A percentile compares a stretch with the other conserved stretches of the same genome.
Conservation (phyloP, 2,888 invertebrate genomes). For the Auanema sp. region DNA sequence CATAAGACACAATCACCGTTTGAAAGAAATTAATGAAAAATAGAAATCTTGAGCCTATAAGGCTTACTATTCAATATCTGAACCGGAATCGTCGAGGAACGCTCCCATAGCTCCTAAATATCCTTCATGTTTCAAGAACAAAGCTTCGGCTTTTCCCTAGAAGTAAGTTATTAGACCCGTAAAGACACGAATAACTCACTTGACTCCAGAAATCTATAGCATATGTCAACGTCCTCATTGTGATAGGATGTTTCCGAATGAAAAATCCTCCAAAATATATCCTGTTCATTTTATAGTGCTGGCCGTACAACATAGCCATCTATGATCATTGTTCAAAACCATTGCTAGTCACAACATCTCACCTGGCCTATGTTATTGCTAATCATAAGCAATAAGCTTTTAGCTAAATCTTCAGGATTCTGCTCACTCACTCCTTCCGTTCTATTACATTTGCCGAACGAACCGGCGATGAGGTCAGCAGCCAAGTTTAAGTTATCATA, state of each 20-base stretch:
- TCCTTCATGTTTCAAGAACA: slow-evolving; percentile 76
- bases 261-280: slow-evolving; percentile 78
- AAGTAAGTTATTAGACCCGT: slow-evolving; percentile 5
- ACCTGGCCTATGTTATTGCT: slow-evolving; percentile 75
- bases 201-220: slow-evolving; percentile 76
- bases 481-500: slow-evolving; percentile 68
- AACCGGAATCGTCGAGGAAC: slow-evolving; percentile 67
- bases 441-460: slow-evolving; percentile 70
- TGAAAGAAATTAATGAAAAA: too few relatives aligned
- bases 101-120: slow-evolving; percentile 77
- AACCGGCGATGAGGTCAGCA: slow-evolving; percentile 75
- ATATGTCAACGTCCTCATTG: slow-evolving; percentile 75
- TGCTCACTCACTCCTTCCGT: background rate
- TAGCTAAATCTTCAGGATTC: slow-evolving; percentile 64
- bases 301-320: slow-evolving; percentile 74
- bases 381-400: slow-evolving; percentile 73
- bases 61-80: too few relatives aligned
- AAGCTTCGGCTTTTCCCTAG: slow-evolving; percentile 72
- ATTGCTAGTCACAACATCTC: slow-evolving; percentile 64
- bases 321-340: slow-evolving; percentile 63
- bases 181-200: slow-evolving; percentile 51
- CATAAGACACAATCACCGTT: too few relatives aligned
- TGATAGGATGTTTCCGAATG: slow-evolving; percentile 74
- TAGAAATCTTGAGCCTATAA: too few relatives aligned
- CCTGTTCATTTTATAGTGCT: slow-evolving; percentile 72